These are phyloP conservation scores for Idaea dimidiata DNA, from an alignment of 2,888 invertebrate genomes.

Conservation along the genomic window DNA sequence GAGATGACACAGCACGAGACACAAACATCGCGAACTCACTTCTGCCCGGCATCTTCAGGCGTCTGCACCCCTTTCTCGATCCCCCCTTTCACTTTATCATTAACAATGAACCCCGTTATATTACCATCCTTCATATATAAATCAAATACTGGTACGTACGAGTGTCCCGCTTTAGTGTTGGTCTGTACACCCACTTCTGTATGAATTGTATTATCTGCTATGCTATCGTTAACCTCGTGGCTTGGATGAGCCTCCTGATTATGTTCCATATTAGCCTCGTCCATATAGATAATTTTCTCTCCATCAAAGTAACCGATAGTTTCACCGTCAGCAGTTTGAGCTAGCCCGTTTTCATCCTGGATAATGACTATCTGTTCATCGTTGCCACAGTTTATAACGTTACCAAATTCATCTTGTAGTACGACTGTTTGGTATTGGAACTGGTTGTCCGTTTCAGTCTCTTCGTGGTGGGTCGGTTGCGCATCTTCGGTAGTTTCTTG, in stretches of 20 bases:
- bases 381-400: constrained; percentile 27
- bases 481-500: constrained; percentile 8
- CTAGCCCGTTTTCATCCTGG: constrained; percentile 22
- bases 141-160: constrained; percentile 42
- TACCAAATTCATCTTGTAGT: constrained; percentile 30
- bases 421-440: constrained; percentile 26
- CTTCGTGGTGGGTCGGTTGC: constrained; percentile 5
- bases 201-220: constrained; percentile 13
- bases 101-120: constrained; percentile 41
- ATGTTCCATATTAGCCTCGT: constrained; percentile 10
- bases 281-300: constrained; percentile 27
- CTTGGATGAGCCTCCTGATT: constrained; percentile 14
- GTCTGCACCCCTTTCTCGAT: constrained; percentile 35
- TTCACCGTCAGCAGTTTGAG: constrained; percentile 21
- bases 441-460: constrained; percentile 6
- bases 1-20: constrained; percentile 5
- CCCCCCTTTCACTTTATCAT: constrained; percentile 31
- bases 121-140: constrained; percentile 46
- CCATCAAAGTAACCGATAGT: constrained; percentile 31
- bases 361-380: constrained; percentile 27
- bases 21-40: constrained; percentile 24
- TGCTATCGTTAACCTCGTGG: constrained; percentile 18
- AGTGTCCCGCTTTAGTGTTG: constrained; percentile 28
- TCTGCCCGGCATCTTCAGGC: constrained; percentile 22
- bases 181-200: constrained; percentile 32